phyloP scores from a whole-genome alignment of 2,113 vertebrate genomes.

The Myanophis thanlyinensis region DNA sequence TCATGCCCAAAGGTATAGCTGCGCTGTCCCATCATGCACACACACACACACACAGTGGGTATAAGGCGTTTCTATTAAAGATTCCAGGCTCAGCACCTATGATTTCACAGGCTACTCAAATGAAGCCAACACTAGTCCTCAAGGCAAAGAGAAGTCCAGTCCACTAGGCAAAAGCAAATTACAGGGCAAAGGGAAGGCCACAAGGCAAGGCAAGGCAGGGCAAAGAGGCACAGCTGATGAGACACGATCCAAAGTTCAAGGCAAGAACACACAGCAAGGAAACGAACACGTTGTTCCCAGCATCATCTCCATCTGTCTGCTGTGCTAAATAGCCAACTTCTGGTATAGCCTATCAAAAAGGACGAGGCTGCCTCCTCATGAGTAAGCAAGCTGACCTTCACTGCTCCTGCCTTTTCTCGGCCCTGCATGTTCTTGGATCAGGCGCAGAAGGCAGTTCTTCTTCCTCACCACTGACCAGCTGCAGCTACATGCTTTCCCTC shows the following conservation, averaged over 20 bases:
- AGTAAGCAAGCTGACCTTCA: not conserved
- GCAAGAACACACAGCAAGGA: too few species aligned
- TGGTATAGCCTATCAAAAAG: too few species aligned
- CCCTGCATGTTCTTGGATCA: not conserved
- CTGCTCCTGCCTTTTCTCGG: not conserved
- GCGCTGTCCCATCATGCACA: not conserved
- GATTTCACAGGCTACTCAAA: not conserved
- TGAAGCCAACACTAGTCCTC: not conserved
- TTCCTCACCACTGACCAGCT: not conserved
- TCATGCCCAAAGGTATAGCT: not conserved
- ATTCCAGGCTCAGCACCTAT: not conserved
- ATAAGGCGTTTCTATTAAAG: not conserved
- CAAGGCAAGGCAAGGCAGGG: too few species aligned
- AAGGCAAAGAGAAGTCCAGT: not conserved
- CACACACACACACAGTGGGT: not conserved
- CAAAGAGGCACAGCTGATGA: too few species aligned
- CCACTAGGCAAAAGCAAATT: not conserved
- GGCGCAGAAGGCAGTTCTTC: not conserved
- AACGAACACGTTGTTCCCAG: too few species aligned
- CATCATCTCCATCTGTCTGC: too few species aligned
- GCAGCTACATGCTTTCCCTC: not conserved
- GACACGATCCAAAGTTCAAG: too few species aligned
- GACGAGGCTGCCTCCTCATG: too few species aligned
- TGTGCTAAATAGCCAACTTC: too few species aligned
- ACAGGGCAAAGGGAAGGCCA: too few species aligned